phyloP scores from a whole-genome alignment of 2,113 vertebrate species.

The Castor canadensis region DNA sequence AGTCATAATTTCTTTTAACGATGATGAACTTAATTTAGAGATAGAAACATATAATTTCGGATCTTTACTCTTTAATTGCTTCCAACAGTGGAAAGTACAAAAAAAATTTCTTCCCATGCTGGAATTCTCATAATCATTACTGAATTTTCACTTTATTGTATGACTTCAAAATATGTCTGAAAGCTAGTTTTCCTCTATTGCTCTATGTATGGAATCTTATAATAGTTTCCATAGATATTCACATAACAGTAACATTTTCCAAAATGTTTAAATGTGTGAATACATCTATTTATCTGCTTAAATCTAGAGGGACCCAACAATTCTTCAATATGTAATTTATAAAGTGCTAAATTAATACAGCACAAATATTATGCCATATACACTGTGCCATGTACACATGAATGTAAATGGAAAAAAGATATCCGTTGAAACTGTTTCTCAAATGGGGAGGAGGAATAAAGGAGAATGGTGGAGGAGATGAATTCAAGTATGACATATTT shows the following conservation, averaged over 20 bases:
- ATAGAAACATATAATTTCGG: conserved; percentile 52
- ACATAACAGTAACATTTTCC: not conserved
- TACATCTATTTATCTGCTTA: not conserved
- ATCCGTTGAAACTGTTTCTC: too few species aligned
- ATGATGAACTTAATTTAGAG: conserved; percentile 61
- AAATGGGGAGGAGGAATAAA: too few species aligned
- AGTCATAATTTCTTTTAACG: conserved; percentile 49
- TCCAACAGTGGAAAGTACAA: not conserved
- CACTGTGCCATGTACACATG: too few species aligned
- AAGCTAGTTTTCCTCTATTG: not conserved
- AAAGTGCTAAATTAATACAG: too few species aligned
- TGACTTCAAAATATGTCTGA: conserved; percentile 26
- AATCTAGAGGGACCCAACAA: not conserved
- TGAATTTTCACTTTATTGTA: not conserved
- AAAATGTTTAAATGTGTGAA: not conserved
- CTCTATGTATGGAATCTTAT: not conserved
- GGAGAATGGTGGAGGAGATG: too few species aligned
- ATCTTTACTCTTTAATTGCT: conserved; percentile 39
- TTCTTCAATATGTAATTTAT: not conserved
- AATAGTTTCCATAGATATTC: not conserved
- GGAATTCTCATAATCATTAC: conserved; percentile 26
- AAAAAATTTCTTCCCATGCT: not conserved
- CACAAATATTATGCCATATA: too few species aligned
- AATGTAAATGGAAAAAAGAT: too few species aligned
- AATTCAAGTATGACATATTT: too few species aligned